Conservation (phyloP, 2,113 vertebrate species). For the Chaetura pelagica region DNA sequence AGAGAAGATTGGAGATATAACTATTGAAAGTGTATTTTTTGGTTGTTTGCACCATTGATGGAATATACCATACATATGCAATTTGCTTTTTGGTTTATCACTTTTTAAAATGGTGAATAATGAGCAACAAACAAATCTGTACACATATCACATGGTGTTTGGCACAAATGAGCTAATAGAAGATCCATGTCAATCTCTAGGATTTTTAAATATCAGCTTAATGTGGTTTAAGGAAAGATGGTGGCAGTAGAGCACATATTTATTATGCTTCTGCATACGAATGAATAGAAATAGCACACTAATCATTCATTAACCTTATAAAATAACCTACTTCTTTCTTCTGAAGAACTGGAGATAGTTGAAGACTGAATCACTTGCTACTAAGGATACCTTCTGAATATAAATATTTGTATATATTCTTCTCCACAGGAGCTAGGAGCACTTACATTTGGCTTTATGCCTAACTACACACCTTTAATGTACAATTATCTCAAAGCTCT, state of each 20-base stretch:
- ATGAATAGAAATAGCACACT: not conserved
- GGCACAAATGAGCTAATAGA: not conserved
- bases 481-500: not conserved
- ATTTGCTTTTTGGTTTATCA: not conserved
- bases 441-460: slow-evolving; percentile 41
- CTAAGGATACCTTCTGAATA: slow-evolving; percentile 20
- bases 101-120: not conserved
- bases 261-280: not conserved
- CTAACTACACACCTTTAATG: not conserved
- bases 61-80: not conserved
- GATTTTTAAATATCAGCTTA: not conserved
- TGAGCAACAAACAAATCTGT: not conserved
- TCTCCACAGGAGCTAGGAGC: not conserved
- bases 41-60: not conserved
- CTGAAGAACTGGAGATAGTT: not conserved
- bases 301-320: not conserved
- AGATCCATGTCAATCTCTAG: not conserved
- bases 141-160: accelerated
- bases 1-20: not conserved
- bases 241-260: not conserved
- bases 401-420: slow-evolving; percentile 58
- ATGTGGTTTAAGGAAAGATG: not conserved
- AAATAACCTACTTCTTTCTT: not conserved
- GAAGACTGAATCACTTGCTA: slow-evolving; percentile 14
- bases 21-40: not conserved